Base-by-base conservation (phyloP, 2,888 invertebrate genomes). In the Celastrina argiolus region DNA sequence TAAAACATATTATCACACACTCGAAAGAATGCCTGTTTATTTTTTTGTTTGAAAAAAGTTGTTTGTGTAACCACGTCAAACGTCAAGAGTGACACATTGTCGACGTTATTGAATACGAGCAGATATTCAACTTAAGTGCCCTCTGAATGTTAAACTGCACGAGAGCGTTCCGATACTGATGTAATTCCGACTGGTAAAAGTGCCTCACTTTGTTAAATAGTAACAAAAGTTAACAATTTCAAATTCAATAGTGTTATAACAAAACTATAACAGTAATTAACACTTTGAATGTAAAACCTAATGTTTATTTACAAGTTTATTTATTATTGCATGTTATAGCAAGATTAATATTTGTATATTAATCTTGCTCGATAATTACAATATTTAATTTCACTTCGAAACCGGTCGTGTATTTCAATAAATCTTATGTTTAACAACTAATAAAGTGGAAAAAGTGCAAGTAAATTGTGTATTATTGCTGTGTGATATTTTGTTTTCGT, bases 61-160 rank as follows among this genome's bases (percentile, higher is more conserved):
- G 59, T 59, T 59, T 75, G 72, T 74, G 75, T 74, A 79, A 77
- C 80, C 79, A 78, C 79, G 76, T 78, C 78, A 78, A 81, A 78
- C 78, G 80, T 76, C 79, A 77, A 76, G 78, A 78, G 83, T 85
- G 84, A 87, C 85, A 87, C 85, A 85, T 87, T 82, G 83, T 81
- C 80, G 80, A 72, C 81, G 78, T 87, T 87, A 88, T 87, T 83
- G 85, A 83, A 87, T 82, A 87, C 87, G 87, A 87, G 87, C 79
- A 82, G 81, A 81, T 79, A 85, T 87, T 85, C 79, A 76, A 78
- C 78, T 79, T 77, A 75, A 73, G 68, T 72, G 72, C 73, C 72
- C 74, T 70, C 71, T 72, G 70, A 71, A 71, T 70, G 71, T 72
- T 74, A 70, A 70, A 70, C 70, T 74, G 68, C 70, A 70, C 18